Conservation (phyloP, 2,797 vertebrate genomes). For the Crypturellus tataupa region DNA sequence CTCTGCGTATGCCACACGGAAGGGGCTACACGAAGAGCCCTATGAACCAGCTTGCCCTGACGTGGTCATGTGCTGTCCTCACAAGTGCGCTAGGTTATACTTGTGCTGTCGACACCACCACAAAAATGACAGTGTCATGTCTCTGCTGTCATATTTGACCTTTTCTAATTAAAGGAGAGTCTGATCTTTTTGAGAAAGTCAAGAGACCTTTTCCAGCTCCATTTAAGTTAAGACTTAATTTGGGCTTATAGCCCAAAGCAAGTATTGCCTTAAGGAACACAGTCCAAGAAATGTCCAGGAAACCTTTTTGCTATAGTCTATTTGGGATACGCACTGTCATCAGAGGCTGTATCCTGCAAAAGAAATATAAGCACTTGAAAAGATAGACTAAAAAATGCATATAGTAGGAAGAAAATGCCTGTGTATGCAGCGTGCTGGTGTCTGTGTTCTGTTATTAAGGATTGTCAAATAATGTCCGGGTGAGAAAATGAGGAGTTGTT, state of each 20-base stretch:
- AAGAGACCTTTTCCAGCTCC: background rate
- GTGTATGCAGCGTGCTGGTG: background rate
- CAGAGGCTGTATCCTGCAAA: background rate
- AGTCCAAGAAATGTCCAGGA: background rate
- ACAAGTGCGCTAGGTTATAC: background rate
- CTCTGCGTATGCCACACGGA: accelerated
- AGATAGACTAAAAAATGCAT: background rate
- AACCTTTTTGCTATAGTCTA: background rate
- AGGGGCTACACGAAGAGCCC: accelerated
- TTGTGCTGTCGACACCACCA: background rate
- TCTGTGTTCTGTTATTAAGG: background rate
- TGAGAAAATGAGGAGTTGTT: background rate
- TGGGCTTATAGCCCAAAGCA: background rate
- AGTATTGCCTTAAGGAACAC: background rate
- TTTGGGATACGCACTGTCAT: background rate
- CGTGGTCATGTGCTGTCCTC: background rate
- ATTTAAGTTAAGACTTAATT: background rate
- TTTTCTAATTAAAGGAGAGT: background rate
- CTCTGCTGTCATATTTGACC: background rate
- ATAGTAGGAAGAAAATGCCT: background rate
- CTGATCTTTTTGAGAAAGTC: background rate
- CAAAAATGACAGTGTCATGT: background rate
- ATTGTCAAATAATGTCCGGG: background rate
- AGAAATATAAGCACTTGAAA: conserved; percentile 9
- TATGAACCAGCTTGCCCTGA: background rate